These are phyloP conservation scores for Antrozous pallidus DNA, from an alignment of 2,797 vertebrate species.

Conservation along the genomic window DNA sequence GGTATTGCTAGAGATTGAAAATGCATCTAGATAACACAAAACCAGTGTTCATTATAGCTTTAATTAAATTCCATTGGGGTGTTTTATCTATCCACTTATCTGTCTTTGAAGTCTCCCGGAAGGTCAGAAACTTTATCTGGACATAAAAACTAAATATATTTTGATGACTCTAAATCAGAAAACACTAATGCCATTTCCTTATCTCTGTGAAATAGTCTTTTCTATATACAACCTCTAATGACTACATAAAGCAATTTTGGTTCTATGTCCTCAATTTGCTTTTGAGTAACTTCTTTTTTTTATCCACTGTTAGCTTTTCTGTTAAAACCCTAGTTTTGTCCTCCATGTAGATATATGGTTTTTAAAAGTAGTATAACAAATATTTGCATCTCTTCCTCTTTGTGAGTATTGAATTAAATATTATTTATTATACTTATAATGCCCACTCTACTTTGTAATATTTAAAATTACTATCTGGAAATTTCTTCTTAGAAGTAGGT, in stretches of 20 bases:
- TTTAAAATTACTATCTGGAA: neutral
- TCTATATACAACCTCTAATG: neutral
- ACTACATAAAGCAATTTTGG: neutral
- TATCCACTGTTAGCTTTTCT: neutral
- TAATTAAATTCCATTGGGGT: slow-evolving; percentile 72
- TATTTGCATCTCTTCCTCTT: neutral
- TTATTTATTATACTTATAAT: neutral
- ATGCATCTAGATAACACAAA: slow-evolving; percentile 67
- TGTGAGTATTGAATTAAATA: neutral
- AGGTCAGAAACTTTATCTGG: slow-evolving; percentile 71
- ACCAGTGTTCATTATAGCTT: slow-evolving; percentile 64
- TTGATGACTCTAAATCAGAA: slow-evolving; percentile 60
- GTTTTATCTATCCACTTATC: slow-evolving; percentile 69
- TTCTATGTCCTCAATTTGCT: slow-evolving; percentile 26
- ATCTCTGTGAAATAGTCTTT: slow-evolving; percentile 66
- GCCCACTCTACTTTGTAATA: neutral
- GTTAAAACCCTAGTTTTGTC: slow-evolving; percentile 19
- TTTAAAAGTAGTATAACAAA: neutral
- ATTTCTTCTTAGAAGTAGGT: neutral
- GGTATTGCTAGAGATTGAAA: slow-evolving; percentile 46
- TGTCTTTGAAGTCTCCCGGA: slow-evolving; percentile 60
- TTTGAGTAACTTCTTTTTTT: slow-evolving; percentile 30
- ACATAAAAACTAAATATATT: slow-evolving; percentile 71
- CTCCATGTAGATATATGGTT: neutral
- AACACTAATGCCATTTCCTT: slow-evolving; percentile 66